A percentile compares a stretch with the other conserved stretches of the same genome.
Conservation (phyloP, 2,888 invertebrate genomes). For the Brachypterus glaber region DNA sequence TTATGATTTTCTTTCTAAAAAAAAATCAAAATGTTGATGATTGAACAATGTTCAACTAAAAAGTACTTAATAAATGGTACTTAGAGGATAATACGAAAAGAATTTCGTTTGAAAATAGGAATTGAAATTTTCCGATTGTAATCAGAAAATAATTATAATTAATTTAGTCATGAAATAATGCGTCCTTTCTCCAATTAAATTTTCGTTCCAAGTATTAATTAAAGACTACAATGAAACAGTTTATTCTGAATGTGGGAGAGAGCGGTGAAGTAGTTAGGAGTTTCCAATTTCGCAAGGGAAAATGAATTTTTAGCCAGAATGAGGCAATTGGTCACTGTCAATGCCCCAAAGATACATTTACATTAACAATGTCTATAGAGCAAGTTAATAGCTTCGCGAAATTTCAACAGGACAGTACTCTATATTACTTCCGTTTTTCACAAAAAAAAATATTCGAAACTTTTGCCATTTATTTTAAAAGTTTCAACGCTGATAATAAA, state of each 20-base stretch:
- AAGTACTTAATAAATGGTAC: too few species aligned
- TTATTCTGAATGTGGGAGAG: constrained; percentile 27
- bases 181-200: constrained; percentile 25
- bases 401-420: constrained; percentile 15
- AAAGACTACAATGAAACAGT: constrained; percentile 32
- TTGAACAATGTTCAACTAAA: too few species aligned
- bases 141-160: constrained; percentile 21
- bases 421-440: constrained; percentile 23
- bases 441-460: too few species aligned
- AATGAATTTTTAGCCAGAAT: constrained; percentile 35
- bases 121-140: too few species aligned
- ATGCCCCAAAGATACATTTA: constrained; percentile 37
- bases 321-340: constrained; percentile 36
- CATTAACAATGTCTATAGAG: constrained; percentile 36
- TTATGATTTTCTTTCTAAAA: too few species aligned
- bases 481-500: too few species aligned
- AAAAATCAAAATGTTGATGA: too few species aligned
- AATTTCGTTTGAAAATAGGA: constrained; percentile 1
- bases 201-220: constrained; percentile 28
- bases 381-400: constrained; percentile 31
- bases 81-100: too few species aligned
- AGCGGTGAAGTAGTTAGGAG: constrained; percentile 31
- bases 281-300: constrained; percentile 35
- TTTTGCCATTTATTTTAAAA: too few species aligned
- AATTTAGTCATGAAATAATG: constrained; percentile 30